Percentiles rank a stretch among this genome's conserved stretches.
Conservation (phyloP, 2,888 invertebrate species). For the Steinernema hermaphroditum region DNA sequence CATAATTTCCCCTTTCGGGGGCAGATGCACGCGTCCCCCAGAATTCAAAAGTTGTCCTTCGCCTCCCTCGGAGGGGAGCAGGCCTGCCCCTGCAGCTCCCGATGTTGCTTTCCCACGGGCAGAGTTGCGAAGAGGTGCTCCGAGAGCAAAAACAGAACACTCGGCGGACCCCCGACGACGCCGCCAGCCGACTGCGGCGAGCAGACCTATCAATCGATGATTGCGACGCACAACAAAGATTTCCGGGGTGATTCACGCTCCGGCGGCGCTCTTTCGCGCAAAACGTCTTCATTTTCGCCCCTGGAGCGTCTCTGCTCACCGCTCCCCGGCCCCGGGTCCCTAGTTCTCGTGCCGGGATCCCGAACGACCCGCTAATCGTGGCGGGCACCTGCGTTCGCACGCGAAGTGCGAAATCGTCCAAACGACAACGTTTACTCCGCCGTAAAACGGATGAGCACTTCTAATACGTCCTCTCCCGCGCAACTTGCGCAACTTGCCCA, state of each 20-base stretch:
- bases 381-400: slow-evolving; percentile 21
- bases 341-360: slow-evolving; percentile 7
- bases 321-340: background rate
- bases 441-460: slow-evolving; percentile 25
- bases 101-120: slow-evolving; percentile 23
- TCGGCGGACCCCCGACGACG: slow-evolving; percentile 11
- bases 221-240: background rate
- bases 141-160: slow-evolving; percentile 10
- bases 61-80: background rate
- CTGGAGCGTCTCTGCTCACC: too few species aligned
- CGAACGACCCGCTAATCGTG: background rate
- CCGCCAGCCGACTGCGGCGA: background rate
- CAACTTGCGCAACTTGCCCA: slow-evolving; percentile 27
- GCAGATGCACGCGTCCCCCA: background rate
- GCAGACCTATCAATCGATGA: slow-evolving; percentile 17
- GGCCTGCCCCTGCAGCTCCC: background rate
- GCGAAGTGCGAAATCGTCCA: slow-evolving; percentile 21
- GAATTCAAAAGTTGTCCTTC: background rate
- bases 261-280: slow-evolving; percentile 12
- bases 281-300: background rate
- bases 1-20: slow-evolving; percentile 12
- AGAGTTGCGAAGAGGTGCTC: background rate
- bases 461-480: slow-evolving; percentile 15
- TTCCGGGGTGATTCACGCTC: slow-evolving; percentile 20
- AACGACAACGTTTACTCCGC: background rate